Conservation (phyloP, 2,888 invertebrate genomes). For the Scaptomyza caliginosa region DNA sequence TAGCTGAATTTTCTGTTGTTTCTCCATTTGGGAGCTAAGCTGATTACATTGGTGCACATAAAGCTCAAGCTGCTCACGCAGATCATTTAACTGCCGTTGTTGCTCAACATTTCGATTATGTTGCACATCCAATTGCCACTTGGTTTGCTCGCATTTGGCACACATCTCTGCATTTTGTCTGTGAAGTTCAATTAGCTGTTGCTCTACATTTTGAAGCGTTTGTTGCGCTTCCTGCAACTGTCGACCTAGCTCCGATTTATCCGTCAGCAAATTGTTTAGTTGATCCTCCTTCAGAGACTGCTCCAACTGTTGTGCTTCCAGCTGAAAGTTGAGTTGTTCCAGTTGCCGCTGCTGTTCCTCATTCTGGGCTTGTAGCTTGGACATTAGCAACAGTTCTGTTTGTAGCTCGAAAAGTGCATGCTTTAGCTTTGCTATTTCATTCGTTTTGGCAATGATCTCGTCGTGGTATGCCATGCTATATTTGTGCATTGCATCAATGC, state of each 20-base stretch:
- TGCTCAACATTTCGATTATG: constrained; percentile 59
- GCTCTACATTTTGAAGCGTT: constrained; percentile 42
- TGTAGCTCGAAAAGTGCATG: constrained; percentile 65
- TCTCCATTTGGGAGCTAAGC: constrained; percentile 43
- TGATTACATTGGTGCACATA: constrained; percentile 57
- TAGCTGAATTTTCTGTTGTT: constrained; percentile 3
- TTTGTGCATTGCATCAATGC: constrained; percentile 73
- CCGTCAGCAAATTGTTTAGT: constrained; percentile 52
- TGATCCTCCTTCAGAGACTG: constrained; percentile 62
- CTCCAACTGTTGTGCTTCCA: constrained; percentile 68
- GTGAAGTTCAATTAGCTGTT: constrained; percentile 60
- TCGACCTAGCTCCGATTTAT: constrained; percentile 35
- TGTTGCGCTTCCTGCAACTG: constrained; percentile 41
- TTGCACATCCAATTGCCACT: constrained; percentile 62
- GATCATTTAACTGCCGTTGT: constrained; percentile 53
- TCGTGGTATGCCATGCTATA: constrained; percentile 75
- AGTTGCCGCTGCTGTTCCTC: constrained; percentile 73
- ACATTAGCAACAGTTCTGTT: constrained; percentile 62
- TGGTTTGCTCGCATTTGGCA: constrained; percentile 67
- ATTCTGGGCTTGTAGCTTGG: constrained; percentile 62
- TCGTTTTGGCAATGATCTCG: constrained; percentile 72
- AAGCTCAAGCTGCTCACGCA: constrained; percentile 56
- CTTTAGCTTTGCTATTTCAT: constrained; percentile 71
- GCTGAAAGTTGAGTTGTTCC: constrained; percentile 62
- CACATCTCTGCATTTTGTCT: constrained; percentile 67